Evolutionary conservation across 2,797 vertebrate species (phyloP).

Genomic region (Ptychadena robeensis): DNA sequence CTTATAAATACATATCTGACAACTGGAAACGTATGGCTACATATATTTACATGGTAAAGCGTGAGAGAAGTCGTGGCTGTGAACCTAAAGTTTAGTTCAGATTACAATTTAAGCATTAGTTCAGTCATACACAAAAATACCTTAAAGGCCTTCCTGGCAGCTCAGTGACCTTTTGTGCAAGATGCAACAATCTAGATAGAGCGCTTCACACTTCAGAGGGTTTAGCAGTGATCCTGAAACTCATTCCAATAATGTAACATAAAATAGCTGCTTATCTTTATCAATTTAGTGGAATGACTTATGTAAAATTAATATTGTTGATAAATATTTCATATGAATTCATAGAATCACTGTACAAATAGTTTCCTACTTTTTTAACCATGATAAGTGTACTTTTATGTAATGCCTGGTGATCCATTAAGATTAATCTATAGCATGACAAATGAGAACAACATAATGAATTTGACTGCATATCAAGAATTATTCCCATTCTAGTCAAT

Average conservation of each 20-base stretch:
- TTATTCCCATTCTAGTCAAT: background rate
- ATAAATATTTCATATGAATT: constrained; percentile 36
- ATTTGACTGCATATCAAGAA: constrained; percentile 11
- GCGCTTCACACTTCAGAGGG: constrained; percentile 44
- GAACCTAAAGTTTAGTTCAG: constrained; percentile 1
- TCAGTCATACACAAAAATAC: constrained; percentile 52
- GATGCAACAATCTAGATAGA: constrained; percentile 53
- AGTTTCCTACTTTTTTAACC: constrained; percentile 2
- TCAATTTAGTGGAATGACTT: constrained; percentile 30
- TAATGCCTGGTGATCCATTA: constrained; percentile 22
- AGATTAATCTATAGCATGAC: constrained; percentile 10
- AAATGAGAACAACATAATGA: constrained; percentile 10
- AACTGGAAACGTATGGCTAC: no score
- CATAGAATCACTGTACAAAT: constrained; percentile 3
- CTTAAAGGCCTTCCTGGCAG: constrained; percentile 43
- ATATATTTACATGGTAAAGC: constrained; percentile 16
- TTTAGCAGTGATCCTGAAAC: constrained; percentile 52
- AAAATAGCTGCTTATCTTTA: constrained; percentile 36
- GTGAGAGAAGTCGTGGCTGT: constrained; percentile 7
- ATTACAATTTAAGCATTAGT: constrained; percentile 34
- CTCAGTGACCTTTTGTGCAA: constrained; percentile 56
- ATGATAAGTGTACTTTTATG: constrained; percentile 13
- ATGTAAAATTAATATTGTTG: constrained; percentile 46
- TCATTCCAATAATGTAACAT: constrained; percentile 23
- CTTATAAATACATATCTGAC: no score